These are phyloP conservation scores for Eubucco bourcierii DNA, from an alignment of 2,113 vertebrate species.

Conservation along the genomic window DNA sequence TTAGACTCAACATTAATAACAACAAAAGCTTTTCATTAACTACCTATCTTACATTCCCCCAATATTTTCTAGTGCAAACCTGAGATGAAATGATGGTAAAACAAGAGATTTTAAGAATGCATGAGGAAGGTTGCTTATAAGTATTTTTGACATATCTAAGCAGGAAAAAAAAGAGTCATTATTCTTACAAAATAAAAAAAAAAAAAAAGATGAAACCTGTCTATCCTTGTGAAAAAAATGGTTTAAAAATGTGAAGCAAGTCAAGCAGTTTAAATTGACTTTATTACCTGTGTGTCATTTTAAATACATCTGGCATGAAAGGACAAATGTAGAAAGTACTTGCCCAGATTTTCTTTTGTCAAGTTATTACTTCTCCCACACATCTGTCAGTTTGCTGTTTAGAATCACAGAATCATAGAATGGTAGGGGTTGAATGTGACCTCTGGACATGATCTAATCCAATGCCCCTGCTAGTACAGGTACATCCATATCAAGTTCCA, in stretches of 20 bases:
- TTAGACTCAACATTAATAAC: background rate
- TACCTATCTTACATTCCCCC: background rate
- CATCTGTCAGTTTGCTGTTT: too few species aligned
- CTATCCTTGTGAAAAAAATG: background rate
- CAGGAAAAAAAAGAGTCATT: background rate
- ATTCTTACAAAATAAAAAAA: background rate
- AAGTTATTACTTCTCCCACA: background rate
- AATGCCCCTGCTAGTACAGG: too few species aligned
- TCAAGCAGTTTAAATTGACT: background rate
- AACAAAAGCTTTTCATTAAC: slow-evolving; percentile 6
- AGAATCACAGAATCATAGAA: too few species aligned
- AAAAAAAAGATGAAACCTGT: background rate
- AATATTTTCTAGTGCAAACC: background rate
- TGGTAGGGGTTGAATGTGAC: too few species aligned
- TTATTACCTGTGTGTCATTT: background rate
- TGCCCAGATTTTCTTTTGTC: background rate
- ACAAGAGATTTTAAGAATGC: background rate
- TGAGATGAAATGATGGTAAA: background rate
- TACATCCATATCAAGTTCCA: too few species aligned
- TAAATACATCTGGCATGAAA: background rate
- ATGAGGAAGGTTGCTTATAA: background rate
- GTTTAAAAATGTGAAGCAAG: background rate
- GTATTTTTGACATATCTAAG: background rate
- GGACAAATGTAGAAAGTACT: background rate
- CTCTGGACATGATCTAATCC: too few species aligned